Base-by-base conservation (phyloP, 2,888 invertebrate genomes). In the Hypercompe scribonia region DNA sequence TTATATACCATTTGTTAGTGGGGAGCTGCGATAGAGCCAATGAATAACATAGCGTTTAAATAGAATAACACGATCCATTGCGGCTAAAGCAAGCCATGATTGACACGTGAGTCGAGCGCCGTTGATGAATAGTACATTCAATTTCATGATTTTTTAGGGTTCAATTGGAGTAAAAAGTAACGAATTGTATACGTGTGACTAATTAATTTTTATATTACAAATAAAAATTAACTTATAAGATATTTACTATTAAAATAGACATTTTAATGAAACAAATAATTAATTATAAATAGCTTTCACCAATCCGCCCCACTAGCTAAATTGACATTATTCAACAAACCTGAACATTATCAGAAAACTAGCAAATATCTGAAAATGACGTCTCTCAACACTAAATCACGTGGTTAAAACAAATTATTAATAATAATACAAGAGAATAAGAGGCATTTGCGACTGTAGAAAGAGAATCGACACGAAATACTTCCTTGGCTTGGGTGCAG, bases 31-130 rank as follows among this genome's bases (percentile, higher is more conserved):
- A 93, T 93, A 93, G 89, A 88, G 92, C 91, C 92, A 93, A 93
- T 94, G 94, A 95, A 95, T 94, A 94, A 94, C 91, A 92, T 86
- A 89, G 88, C 87, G 87, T 89, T 90, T 89, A 90, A 93, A 94
- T 91, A 91, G 92, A 94, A 94, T 92, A 94, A 94, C 94, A 93
- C 90, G 91, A 90, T 89, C 90, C 90, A 90, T 89, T 89, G 90
- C 90, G 88, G 90, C 87, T 85, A 87, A 90, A 89, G 87, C 89
- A 90, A 90, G 89, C 87, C 89, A 88, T 95, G 95, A 95, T 95
- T 95, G 95, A 95, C 95, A 92, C 94, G 93, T 92, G 95, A 95
- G 92, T 92, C 93, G 88, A 84, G 87, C 84, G 82, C 88, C 79
- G 83, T 86, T 88, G 87, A 90, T 91, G 90, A 92, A 91, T 90